Percentiles rank a stretch among this genome's conserved stretches.
Conservation (phyloP, 2,113 vertebrate genomes). For the human region GRCh38 chr9:123993001-123993500, state of each 20-base stretch:
- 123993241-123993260: background rate
- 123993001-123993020: background rate
- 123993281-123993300: conserved; percentile 40
- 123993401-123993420: background rate
- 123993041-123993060: conserved; percentile 61
- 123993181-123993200: conserved; percentile 62
- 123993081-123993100: conserved; percentile 51
- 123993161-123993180: background rate
- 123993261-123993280: conserved; percentile 15
- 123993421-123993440: background rate
- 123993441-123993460: background rate
- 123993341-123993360: background rate
- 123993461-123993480: background rate
- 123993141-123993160: conserved; percentile 60
- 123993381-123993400: background rate
- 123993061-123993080: conserved; percentile 60
- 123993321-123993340: background rate
- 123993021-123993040: conserved; percentile 65
- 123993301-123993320: conserved; percentile 18
- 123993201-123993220: conserved; percentile 32
- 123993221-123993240: conserved; percentile 17
- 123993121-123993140: conserved; percentile 42
- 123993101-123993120: conserved; percentile 47
- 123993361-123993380: background rate
- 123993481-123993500: background rate